Evolutionary conservation across 1,140 invertebrate genomes (phyloP).

Genomic region (Halictus rubicundus): DNA sequence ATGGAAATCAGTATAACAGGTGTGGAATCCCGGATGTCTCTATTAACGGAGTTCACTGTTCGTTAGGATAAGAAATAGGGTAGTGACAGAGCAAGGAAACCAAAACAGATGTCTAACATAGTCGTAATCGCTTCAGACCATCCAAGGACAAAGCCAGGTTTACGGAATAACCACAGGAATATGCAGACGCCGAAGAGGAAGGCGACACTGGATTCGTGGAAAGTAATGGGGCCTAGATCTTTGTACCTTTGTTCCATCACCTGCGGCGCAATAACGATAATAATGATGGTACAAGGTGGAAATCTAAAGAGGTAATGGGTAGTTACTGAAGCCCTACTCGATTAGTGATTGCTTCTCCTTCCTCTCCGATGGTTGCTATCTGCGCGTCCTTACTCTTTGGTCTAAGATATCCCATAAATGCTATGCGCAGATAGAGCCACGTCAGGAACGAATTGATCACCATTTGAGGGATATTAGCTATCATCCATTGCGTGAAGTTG

Average conservation of each 20-base stretch:
- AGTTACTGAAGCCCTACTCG: conserved; percentile 74
- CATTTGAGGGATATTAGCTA: conserved; percentile 85
- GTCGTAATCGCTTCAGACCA: conserved; percentile 84
- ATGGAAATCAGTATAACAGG: conserved; percentile 89
- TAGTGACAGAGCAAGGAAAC: too few species aligned
- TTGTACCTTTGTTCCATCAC: conserved; percentile 86
- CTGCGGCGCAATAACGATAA: conserved; percentile 19
- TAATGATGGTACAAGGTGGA: background rate
- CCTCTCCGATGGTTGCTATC: conserved; percentile 80
- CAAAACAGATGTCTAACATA: conserved; percentile 72
- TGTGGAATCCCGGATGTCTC: conserved; percentile 87
- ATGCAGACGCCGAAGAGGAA: conserved; percentile 89
- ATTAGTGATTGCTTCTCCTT: conserved; percentile 83
- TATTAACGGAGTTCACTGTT: conserved; percentile 67
- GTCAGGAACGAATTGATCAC: conserved; percentile 86
- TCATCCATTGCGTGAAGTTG: conserved; percentile 89
- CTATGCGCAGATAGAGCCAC: conserved; percentile 86
- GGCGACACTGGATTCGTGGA: conserved; percentile 88
- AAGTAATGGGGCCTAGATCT: conserved; percentile 88
- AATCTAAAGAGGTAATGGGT: background rate
- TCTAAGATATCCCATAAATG: conserved; percentile 88
- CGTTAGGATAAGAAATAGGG: background rate
- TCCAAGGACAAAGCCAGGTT: conserved; percentile 89
- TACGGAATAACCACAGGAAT: conserved; percentile 91
- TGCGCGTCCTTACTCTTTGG: conserved; percentile 83